Conservation (phyloP, 2,113 vertebrate species). For the Orthonyx spaldingii region DNA sequence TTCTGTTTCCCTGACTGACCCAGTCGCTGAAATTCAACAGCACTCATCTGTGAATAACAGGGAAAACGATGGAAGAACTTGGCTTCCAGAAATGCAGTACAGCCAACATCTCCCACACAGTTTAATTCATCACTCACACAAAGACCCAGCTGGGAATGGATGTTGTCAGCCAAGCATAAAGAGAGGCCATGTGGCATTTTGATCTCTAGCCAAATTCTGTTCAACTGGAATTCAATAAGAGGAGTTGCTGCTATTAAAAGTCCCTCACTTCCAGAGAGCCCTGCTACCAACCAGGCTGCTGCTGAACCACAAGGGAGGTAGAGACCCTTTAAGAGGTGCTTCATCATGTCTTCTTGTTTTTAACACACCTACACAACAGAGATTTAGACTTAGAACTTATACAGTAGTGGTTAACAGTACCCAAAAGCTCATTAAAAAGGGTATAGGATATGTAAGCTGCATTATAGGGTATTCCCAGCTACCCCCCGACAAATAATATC, state of each 20-base stretch:
- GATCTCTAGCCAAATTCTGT: conserved; percentile 31
- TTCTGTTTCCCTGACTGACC: not conserved
- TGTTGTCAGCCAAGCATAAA: conserved; percentile 45
- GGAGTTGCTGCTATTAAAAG: not conserved
- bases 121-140: conserved; percentile 43
- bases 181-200: conserved; percentile 34
- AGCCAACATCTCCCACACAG: conserved; percentile 30
- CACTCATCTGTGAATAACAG: conserved; percentile 27
- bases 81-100: conserved; percentile 17
- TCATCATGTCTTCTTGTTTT: not conserved
- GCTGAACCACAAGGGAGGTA: not conserved
- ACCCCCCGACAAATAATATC: not conserved
- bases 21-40: conserved; percentile 22
- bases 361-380: not conserved
- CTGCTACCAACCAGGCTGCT: not conserved
- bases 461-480: not conserved
- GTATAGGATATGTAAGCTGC: not conserved
- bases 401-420: not conserved
- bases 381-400: not conserved
- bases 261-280: not conserved
- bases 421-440: not conserved
- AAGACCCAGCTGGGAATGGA: conserved; percentile 48
- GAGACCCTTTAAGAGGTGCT: not conserved
- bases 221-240: not conserved
- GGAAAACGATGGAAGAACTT: not conserved